Evolutionary conservation across 2,113 vertebrate genomes (phyloP), one percentile per base, ranked within the genome.

Genomic region (Microcebus tavaratra): DNA sequence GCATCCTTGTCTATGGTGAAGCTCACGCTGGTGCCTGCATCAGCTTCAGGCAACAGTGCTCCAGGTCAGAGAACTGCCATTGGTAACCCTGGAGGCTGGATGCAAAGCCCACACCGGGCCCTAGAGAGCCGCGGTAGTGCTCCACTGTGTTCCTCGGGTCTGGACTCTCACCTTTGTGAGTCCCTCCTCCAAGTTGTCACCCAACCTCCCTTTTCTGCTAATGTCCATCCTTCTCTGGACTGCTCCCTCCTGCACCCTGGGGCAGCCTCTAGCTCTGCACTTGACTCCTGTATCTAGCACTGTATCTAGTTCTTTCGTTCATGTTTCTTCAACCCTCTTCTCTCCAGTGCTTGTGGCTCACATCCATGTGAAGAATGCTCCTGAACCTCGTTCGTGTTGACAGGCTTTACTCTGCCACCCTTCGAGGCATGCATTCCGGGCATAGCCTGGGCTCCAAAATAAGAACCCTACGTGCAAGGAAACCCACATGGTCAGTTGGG

Each of bases 1-100:
- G 98, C 99, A 90, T 98, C 96, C 0, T 98, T 92, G 73, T 99
- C 98, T 99, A 99, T 98, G 68, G 96, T 98, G 95, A 99, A 99
- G 93, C 90, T 96, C 48, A 99, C 98, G 0, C 99, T 98, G 0
- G 98, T 99, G 1, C 98, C 50, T 94, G 98, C 98, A 99, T 99
- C 65, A 99, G 97, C 90, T 99, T 48, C 42, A 68, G 42, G 57
- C 36, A 48, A 34, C 2, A 72, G 36, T 11, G 4, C 6, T 36
- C 34, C 5, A 15, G 29, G 3, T 27, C 36, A 42, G 53, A 79
- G 61, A 78, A 61, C n/a, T 25, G 39, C 7, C 5, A 3, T 48
- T 3, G 59, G 25, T 10, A 21, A 5, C 42, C 9, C 18, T n/a
- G 50, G 27, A 63, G 31, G 57, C 5, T 0, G 6, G 75, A 6